Evolutionary conservation across 2,888 invertebrate genomes (phyloP), one percentile per base, ranked within the genome.

Genomic region (Leuctra nigra): DNA sequence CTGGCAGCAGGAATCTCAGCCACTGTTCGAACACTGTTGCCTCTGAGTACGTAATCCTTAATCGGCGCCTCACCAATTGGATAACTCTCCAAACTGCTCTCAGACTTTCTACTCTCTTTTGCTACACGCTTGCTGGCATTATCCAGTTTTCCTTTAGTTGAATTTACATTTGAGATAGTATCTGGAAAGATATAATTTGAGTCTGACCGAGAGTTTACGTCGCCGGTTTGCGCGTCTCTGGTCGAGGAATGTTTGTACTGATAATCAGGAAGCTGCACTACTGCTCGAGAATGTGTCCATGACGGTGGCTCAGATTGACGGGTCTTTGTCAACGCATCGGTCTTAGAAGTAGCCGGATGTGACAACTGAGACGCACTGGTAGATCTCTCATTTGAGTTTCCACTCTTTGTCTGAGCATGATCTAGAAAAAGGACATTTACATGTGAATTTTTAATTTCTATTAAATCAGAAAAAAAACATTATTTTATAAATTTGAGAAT

Each of bases 181-280:
- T 60, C 60, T 41, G 56, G 54, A 25, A 60, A 60, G 23, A 58
- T 52, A 54, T 58, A 60, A 29, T 60, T 58, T 35, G 58, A 56
- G 20, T 44, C 48, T 41, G 56, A 58, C 20, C 53, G 16, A 16
- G 33, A 46, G 9, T 56, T 46, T 9, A 53, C 48, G 7, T 20
- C 16, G n/a, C 33, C 33, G 18, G 29, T 47, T 18, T n/a, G 46
- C 44, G 14, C 22, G 11, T 25, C 13, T 20, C 52, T 53, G 6
- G 53, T 47, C 33, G 53, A 48, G 18, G 53, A 50, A 33, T 20
- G 14, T 13, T 36, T 41, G 23, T 39, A 22, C 25, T 41, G 22
- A 47, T 29, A 47, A 36, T 58, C 53, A 4, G 44, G 14, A 24
- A 57, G 33, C 33, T 57, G 50, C 23, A 55, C 55, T 39, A 57